A percentile compares a stretch with the other conserved stretches of the same genome.
These are phyloP conservation scores for Xyrauchen texanus DNA, from an alignment of 2,113 vertebrate species.

Conservation along the genomic window DNA sequence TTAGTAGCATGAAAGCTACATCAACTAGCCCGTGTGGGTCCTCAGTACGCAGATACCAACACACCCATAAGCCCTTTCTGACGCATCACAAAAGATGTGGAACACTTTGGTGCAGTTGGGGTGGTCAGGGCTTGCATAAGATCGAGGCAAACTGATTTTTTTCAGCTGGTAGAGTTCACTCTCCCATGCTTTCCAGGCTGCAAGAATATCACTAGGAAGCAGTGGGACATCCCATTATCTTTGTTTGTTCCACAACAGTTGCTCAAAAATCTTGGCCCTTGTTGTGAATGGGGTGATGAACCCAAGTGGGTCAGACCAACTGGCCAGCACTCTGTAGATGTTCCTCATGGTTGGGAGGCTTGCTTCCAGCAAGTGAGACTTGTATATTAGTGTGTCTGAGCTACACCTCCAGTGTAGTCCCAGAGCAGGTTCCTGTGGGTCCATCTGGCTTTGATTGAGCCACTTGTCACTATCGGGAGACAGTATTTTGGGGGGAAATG, in stretches of 20 bases:
- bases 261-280: neutral
- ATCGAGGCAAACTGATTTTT: neutral
- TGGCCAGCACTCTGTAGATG: conserved; percentile 36
- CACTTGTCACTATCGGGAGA: conserved; percentile 42
- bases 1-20: conserved; percentile 1
- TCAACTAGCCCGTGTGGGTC: neutral
- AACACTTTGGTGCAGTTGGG: neutral
- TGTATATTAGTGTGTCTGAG: conserved; percentile 12
- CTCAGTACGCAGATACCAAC: neutral
- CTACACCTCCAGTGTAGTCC: conserved; percentile 2
- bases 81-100: conserved; percentile 7
- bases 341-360: neutral
- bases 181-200: neutral
- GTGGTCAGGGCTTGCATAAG: neutral
- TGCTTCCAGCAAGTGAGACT: neutral
- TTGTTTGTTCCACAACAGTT: neutral
- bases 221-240: neutral
- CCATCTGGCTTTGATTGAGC: conserved; percentile 17
- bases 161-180: no score
- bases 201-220: neutral
- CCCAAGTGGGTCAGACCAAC: conserved; percentile 38
- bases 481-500: conserved; percentile 28
- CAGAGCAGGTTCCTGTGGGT: conserved; percentile 31
- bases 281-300: conserved; percentile 35
- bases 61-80: neutral